Percentiles rank a stretch among this genome's conserved stretches.
These are phyloP conservation scores for Archaeoteleia sp. DNA, from an alignment of 2,888 invertebrate species.

Conservation along the genomic window DNA sequence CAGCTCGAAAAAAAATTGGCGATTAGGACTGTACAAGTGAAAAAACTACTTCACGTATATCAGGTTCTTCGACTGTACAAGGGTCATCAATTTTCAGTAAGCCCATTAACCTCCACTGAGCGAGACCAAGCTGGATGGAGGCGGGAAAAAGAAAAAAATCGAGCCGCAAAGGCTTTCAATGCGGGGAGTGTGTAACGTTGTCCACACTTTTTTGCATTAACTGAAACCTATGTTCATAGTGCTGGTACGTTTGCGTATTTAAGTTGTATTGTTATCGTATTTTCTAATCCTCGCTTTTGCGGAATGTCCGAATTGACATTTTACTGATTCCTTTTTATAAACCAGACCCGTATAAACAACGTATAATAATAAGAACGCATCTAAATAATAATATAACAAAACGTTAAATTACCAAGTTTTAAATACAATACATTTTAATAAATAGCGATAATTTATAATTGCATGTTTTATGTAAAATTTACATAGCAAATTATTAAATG, in stretches of 20 bases:
- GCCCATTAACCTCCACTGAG: conserved; percentile 66
- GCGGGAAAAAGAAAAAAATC: conserved; percentile 25
- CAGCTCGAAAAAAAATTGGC: conserved; percentile 18
- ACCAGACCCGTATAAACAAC: no score
- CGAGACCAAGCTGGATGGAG: conserved; percentile 47
- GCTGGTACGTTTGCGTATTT: conserved; percentile 37
- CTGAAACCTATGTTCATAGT: conserved; percentile 31
- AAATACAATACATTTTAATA: no score
- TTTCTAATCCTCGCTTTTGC: conserved; percentile 43
- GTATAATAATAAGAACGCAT: no score
- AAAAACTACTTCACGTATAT: conserved; percentile 32
- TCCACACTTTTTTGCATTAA: conserved; percentile 49
- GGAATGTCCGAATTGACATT: no score
- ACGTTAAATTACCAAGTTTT: no score
- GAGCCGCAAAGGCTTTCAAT: conserved; percentile 25
- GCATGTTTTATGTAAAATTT: no score
- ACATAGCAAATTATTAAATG: no score
- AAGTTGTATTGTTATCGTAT: conserved; percentile 32
- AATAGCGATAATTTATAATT: no score
- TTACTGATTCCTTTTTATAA: no score
- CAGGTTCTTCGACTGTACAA: conserved; percentile 52
- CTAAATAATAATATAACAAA: no score
- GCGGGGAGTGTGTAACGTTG: conserved; percentile 40
- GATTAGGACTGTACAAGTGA: background rate
- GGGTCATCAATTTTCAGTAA: conserved; percentile 68